A percentile compares a stretch with the other conserved stretches of the same genome.
These are phyloP conservation scores for Galemys pyrenaicus DNA, from an alignment of 2,113 vertebrate genomes.

Conservation along the genomic window DNA sequence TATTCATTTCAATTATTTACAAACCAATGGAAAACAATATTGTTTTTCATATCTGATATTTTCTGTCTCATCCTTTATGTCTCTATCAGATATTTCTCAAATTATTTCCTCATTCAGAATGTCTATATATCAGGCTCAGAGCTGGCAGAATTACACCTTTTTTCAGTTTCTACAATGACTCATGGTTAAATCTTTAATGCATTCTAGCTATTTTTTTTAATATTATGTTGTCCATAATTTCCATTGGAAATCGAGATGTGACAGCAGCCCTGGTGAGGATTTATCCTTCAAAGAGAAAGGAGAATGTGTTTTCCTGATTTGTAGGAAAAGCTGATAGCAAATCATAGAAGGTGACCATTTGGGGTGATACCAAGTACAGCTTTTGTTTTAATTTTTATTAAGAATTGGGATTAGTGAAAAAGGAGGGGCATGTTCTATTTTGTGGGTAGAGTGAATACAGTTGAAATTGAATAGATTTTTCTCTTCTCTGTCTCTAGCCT, in stretches of 20 bases:
- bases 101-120: slow-evolving; percentile 59
- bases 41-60: slow-evolving; percentile 46
- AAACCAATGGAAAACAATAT: slow-evolving; percentile 40
- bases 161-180: slow-evolving; percentile 43
- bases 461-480: slow-evolving; percentile 37
- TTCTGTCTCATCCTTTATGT: slow-evolving; percentile 24
- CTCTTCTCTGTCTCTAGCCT: slow-evolving; percentile 45
- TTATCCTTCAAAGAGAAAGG: not conserved
- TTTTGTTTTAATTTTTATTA: slow-evolving; percentile 57
- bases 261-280: not conserved
- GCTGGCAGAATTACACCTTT: slow-evolving; percentile 32
- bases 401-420: not conserved
- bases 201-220: slow-evolving; percentile 15
- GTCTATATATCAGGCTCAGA: slow-evolving; percentile 19
- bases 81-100: slow-evolving; percentile 4
- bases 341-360: not conserved
- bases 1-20: slow-evolving; percentile 61
- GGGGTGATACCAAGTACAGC: not conserved
- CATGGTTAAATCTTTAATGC: slow-evolving; percentile 50
- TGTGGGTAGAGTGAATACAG: not conserved
- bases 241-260: not conserved
- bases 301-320: not conserved
- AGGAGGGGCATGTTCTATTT: not conserved
- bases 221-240: slow-evolving; percentile 47
- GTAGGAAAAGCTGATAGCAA: not conserved